Evolutionary conservation across 1,140 invertebrate species (phyloP), one percentile per base, ranked within the genome.

Genomic region (Anadara kagoshimensis): DNA sequence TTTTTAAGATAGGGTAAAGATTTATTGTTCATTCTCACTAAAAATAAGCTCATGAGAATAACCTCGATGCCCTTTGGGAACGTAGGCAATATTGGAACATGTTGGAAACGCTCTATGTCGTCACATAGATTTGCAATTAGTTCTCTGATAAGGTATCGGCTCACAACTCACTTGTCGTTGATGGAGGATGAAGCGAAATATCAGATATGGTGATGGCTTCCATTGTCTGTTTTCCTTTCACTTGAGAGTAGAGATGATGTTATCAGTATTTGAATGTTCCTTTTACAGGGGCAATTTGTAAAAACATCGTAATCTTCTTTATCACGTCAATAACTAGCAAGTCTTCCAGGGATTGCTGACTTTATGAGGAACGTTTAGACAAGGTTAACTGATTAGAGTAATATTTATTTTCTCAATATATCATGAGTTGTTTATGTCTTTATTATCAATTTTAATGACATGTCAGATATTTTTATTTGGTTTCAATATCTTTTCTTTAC

Each of bases 161-260:
- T 29, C 43, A 59, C 43, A 41, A 59, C 16, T n/a, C 57, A 7
- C n/a, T n/a, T 59, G 57, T 59, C 57, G 57, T n/a, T 59, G 29
- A 41, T 24, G n/a, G 14, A 29, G 57, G 29, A 59, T 59, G 29
- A 41, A 41, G 57, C 43, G 57, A 59, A 59, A 59, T 29, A 59
- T 59, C 57, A 41, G 29, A 59, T 59, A 59, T 36, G 36, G 26
- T 41, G 29, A 20, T 18, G 29, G 57, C 36, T 36, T 59, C 57
- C 57, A 18, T 59, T 59, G 57, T 59, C 57, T 59, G 57, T 59
- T 59, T 59, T 59, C 57, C 57, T 59, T 59, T 59, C 57, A 41
- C 26, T 20, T 18, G 57, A 14, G 16, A n/a, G 36, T n/a, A 41
- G 20, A 59, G 18, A 41, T 59, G 57, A 59, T 59, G 57, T 41